Evolutionary conservation across 2,113 vertebrate species (phyloP).

Genomic region (Pseudorectes ferrugineus): DNA sequence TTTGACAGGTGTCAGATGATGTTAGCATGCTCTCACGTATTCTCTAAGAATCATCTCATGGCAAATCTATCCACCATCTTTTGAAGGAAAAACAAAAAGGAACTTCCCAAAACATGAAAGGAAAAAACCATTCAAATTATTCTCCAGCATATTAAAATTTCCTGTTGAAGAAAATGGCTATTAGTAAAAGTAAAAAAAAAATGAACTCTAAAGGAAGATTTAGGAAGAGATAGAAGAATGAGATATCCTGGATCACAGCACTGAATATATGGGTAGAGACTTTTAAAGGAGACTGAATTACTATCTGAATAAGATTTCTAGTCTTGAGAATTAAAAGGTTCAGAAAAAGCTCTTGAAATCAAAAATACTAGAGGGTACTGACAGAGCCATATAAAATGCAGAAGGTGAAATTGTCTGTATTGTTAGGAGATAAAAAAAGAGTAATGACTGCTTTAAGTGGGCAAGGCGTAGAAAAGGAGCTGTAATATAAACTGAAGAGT

Average conservation of each 20-base stretch:
- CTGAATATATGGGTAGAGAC: not conserved
- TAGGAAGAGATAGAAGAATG: not conserved
- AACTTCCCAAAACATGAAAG: not conserved
- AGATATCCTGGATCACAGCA: not conserved
- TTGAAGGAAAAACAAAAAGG: not conserved
- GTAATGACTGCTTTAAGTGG: conserved; percentile 12
- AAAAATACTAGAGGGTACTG: conserved; percentile 33
- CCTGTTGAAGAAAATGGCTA: not conserved
- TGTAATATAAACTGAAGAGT: not conserved
- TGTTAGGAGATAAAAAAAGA: conserved; percentile 24
- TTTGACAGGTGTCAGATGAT: not conserved
- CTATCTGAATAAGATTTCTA: conserved; percentile 8
- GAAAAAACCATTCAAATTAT: not conserved
- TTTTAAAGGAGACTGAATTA: conserved; percentile 9
- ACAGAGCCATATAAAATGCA: conserved; percentile 18
- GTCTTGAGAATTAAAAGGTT: conserved; percentile 15
- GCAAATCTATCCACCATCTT: not conserved
- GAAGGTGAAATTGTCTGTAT: conserved; percentile 25
- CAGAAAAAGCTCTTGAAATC: conserved; percentile 15
- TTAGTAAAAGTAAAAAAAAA: not conserved
- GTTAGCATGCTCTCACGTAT: not conserved
- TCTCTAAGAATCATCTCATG: not conserved
- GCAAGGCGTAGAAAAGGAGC: not conserved
- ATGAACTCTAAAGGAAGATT: not conserved
- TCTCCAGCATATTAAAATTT: not conserved